Evolutionary conservation across 1,140 invertebrate genomes (phyloP).

Genomic region (Aphelenchoides besseyi): DNA sequence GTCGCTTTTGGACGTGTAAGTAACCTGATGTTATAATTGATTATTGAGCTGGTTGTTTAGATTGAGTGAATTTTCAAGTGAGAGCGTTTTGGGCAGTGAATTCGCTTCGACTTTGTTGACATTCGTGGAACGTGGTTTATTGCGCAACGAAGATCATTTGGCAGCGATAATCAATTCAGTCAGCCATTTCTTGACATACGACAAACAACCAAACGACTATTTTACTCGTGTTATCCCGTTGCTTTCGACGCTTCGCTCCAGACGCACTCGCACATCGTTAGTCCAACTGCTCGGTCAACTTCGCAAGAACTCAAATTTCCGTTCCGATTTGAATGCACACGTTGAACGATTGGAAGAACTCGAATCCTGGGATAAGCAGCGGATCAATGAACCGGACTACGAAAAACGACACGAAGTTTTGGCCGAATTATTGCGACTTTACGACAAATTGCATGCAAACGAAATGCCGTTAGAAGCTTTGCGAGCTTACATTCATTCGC

Average conservation of each 20-base stretch:
- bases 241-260: constrained; percentile 10
- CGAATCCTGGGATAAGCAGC: constrained; percentile 79
- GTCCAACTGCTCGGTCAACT: constrained; percentile 9
- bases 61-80: constrained; percentile 18
- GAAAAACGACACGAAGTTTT: constrained; percentile 73
- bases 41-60: neutral
- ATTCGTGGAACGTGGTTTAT: constrained; percentile 22
- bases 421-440: constrained; percentile 69
- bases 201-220: constrained; percentile 18
- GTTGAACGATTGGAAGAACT: constrained; percentile 65
- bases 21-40: constrained; percentile 3
- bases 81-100: constrained; percentile 13
- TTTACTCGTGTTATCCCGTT: constrained; percentile 19
- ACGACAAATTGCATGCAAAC: constrained; percentile 74
- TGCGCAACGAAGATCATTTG: constrained; percentile 22
- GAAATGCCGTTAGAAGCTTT: constrained; percentile 72
- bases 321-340: neutral
- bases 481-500: constrained; percentile 15
- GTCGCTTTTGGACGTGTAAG: constrained; percentile 27
- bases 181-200: constrained; percentile 9
- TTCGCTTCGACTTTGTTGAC: constrained; percentile 27
- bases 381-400: constrained; percentile 88
- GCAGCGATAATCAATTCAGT: constrained; percentile 15
- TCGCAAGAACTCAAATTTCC: neutral
- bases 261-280: constrained; percentile 14